phyloP scores from a whole-genome alignment of 2,888 invertebrate species.

The Agrilus cyanescens region DNA sequence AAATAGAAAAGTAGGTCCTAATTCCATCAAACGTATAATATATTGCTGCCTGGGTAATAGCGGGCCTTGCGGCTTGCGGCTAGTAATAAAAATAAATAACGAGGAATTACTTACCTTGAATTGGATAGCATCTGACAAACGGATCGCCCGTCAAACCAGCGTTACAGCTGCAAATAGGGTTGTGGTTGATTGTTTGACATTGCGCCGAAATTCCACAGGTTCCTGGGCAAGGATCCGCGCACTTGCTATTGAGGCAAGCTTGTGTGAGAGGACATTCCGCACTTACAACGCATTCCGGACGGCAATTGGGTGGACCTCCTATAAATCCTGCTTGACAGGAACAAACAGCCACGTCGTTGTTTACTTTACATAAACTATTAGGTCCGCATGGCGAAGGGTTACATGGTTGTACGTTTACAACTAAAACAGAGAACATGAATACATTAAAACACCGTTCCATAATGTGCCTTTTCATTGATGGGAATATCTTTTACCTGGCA shows the following conservation, averaged over 20 bases:
- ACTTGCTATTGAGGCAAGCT: slow-evolving; percentile 58
- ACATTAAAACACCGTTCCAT: background rate
- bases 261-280: slow-evolving; percentile 54
- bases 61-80: no score
- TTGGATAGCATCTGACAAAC: slow-evolving; percentile 46
- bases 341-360: slow-evolving; percentile 55
- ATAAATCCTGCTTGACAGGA: slow-evolving; percentile 53
- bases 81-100: background rate
- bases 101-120: slow-evolving; percentile 34
- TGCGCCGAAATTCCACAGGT: slow-evolving; percentile 55
- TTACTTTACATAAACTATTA: slow-evolving; percentile 49
- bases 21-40: no score
- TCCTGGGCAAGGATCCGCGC: slow-evolving; percentile 55
- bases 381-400: slow-evolving; percentile 53
- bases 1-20: no score
- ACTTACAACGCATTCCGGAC: slow-evolving; percentile 58
- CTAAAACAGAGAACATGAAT: slow-evolving; percentile 5
- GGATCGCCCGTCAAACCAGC: slow-evolving; percentile 50
- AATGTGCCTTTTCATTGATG: background rate
- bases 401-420: slow-evolving; percentile 41
- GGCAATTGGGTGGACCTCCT: slow-evolving; percentile 54
- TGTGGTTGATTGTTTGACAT: slow-evolving; percentile 62
- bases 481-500: slow-evolving; percentile 20
- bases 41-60: no score
- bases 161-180: slow-evolving; percentile 59